These are phyloP conservation scores for Papilio polyxenes DNA, from an alignment of 1,140 invertebrate species.

Conservation along the genomic window DNA sequence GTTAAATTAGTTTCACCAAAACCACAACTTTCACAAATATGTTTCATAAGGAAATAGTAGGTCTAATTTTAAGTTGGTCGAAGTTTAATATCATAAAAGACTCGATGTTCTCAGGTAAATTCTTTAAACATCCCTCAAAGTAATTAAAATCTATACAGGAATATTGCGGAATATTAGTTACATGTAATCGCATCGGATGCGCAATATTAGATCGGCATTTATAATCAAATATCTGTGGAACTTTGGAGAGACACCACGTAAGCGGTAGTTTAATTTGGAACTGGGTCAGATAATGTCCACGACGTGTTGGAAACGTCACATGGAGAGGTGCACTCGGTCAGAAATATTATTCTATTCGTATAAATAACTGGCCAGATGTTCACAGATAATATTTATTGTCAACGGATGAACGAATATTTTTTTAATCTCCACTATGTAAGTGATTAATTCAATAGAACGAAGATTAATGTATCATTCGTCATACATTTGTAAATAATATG, in stretches of 20 bases:
- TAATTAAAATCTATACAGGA: not conserved
- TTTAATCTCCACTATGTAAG: not conserved
- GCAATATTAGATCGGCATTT: constrained; percentile 17
- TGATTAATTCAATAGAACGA: not conserved
- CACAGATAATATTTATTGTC: not conserved
- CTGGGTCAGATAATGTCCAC: constrained; percentile 46
- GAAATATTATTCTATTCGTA: constrained; percentile 22
- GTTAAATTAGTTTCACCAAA: not conserved
- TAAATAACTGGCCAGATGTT: not conserved
- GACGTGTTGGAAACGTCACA: constrained; percentile 9
- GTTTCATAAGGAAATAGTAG: not conserved
- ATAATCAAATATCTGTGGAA: constrained; percentile 22
- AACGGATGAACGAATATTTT: constrained; percentile 7
- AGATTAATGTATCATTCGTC: not conserved
- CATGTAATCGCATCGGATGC: constrained; percentile 13
- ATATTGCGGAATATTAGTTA: constrained; percentile 3
- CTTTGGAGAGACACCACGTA: constrained; percentile 26
- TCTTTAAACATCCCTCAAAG: not conserved
- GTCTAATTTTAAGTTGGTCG: not conserved
- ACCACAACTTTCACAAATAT: not conserved
- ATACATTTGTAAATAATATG: not conserved
- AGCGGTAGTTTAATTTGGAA: constrained; percentile 46
- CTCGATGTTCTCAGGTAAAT: not conserved
- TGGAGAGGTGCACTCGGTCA: constrained; percentile 22
- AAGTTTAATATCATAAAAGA: not conserved